These are phyloP conservation scores for Thymallus thymallus DNA, from an alignment of 2,113 vertebrate genomes.

Conservation along the genomic window DNA sequence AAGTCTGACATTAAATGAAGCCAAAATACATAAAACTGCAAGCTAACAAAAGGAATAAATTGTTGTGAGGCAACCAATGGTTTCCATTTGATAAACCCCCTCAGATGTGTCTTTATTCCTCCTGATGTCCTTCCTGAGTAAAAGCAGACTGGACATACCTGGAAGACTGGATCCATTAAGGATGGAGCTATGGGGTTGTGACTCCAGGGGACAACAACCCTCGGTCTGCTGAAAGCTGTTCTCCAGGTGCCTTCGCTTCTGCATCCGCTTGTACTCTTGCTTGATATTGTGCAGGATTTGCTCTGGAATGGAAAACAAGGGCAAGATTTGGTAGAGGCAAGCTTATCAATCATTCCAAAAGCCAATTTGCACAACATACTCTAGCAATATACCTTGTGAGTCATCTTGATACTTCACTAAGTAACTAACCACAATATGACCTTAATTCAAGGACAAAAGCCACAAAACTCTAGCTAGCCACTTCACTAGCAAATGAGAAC, in stretches of 20 bases:
- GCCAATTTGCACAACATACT: background rate
- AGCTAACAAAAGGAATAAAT: background rate
- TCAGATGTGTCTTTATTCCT: background rate
- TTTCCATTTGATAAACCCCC: background rate
- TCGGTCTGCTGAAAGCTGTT: slow-evolving; percentile 85
- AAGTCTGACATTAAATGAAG: background rate
- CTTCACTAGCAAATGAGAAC: background rate
- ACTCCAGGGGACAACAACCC: slow-evolving; percentile 85
- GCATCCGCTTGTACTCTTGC: slow-evolving; percentile 98
- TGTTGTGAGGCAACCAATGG: background rate
- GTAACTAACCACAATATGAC: too few species aligned
- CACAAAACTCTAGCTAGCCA: too few species aligned
- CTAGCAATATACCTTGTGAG: background rate
- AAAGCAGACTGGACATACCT: slow-evolving; percentile 67
- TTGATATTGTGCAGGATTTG: slow-evolving; percentile 99
- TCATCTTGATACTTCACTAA: background rate
- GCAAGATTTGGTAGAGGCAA: background rate
- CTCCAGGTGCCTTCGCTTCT: slow-evolving; percentile 96
- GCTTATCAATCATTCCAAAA: background rate
- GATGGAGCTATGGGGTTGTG: slow-evolving; percentile 80
- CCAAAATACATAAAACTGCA: background rate
- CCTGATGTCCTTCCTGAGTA: background rate
- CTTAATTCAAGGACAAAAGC: background rate
- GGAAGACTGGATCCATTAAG: slow-evolving; percentile 82
- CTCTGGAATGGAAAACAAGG: slow-evolving; percentile 69